Percentiles rank a stretch among this genome's conserved stretches.
Conservation (phyloP, 2,113 vertebrate species). For the Onychorhynchus coronatus region DNA sequence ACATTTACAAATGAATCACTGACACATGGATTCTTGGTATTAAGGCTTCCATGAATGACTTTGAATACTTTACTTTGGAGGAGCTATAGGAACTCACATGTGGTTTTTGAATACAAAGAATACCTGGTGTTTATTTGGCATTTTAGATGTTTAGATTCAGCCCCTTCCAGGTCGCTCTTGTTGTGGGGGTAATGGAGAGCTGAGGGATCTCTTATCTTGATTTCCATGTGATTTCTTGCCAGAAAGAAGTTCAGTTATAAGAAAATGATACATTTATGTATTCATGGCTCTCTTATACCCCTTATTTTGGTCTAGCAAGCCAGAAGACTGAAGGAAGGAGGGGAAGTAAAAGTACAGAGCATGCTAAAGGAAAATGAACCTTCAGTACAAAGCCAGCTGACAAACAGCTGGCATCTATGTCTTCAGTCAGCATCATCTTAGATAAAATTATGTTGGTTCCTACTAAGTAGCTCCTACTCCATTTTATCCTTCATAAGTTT, state of each 20-base stretch:
- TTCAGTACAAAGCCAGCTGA: not conserved
- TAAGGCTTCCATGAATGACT: not conserved
- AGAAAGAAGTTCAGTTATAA: not conserved
- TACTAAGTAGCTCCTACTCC: not conserved
- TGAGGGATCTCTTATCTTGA: not conserved
- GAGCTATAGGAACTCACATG: not conserved
- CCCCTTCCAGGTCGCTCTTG: not conserved
- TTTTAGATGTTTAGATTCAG: not conserved
- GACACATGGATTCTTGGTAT: not conserved
- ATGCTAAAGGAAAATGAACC: not conserved
- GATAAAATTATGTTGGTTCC: not conserved
- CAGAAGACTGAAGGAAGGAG: not conserved
- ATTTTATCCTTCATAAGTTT: not conserved
- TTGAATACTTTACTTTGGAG: not conserved
- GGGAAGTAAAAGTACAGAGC: not conserved
- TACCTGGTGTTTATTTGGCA: not conserved
- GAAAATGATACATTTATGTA: not conserved
- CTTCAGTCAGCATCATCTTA: not conserved
- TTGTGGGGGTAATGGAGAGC: not conserved
- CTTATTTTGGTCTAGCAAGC: not conserved
- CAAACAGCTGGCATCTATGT: not conserved
- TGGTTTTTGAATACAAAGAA: constrained; percentile 29
- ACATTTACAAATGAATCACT: not conserved
- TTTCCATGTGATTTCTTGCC: not conserved
- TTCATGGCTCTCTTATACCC: not conserved